Percentiles rank a stretch among this genome's conserved stretches.
Evolutionary conservation across 64 coral and sea anemone species (phyloP).

Genomic region (Montipora sp.): DNA sequence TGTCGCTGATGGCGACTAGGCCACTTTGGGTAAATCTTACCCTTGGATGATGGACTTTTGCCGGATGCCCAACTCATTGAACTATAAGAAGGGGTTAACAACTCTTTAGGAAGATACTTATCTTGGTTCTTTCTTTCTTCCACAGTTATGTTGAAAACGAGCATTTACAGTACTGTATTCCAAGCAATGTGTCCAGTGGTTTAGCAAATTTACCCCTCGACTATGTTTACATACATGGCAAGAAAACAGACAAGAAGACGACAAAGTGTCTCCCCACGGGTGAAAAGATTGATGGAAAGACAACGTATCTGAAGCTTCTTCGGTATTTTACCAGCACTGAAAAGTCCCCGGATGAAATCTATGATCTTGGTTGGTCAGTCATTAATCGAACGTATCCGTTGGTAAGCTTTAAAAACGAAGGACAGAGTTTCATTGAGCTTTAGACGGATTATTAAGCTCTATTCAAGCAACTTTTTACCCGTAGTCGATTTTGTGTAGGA

Average conservation of each 20-base stretch:
- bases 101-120: too few species aligned
- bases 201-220: slow-evolving; percentile 58
- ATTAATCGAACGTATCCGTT: slow-evolving; percentile 37
- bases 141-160: slow-evolving; percentile 70
- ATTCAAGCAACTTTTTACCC: too few species aligned
- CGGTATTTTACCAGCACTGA: slow-evolving; percentile 75
- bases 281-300: slow-evolving; percentile 66
- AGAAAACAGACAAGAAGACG: slow-evolving; percentile 27
- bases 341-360: slow-evolving; percentile 66
- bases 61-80: too few species aligned
- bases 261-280: slow-evolving; percentile 65
- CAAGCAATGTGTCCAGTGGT: slow-evolving; percentile 68
- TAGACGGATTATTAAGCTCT: too few species aligned
- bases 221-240: slow-evolving; percentile 70
- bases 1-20: too few species aligned
- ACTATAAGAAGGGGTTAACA: too few species aligned
- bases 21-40: too few species aligned
- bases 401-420: background rate
- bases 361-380: slow-evolving; percentile 50
- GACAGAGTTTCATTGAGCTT: background rate
- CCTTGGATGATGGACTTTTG: too few species aligned
- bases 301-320: slow-evolving; percentile 63
- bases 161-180: slow-evolving; percentile 67
- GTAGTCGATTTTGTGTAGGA: too few species aligned
- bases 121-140: background rate